Evolutionary conservation across 2,888 invertebrate species (phyloP), one percentile per base, ranked within the genome.

Genomic region (Nomada goodeniana): DNA sequence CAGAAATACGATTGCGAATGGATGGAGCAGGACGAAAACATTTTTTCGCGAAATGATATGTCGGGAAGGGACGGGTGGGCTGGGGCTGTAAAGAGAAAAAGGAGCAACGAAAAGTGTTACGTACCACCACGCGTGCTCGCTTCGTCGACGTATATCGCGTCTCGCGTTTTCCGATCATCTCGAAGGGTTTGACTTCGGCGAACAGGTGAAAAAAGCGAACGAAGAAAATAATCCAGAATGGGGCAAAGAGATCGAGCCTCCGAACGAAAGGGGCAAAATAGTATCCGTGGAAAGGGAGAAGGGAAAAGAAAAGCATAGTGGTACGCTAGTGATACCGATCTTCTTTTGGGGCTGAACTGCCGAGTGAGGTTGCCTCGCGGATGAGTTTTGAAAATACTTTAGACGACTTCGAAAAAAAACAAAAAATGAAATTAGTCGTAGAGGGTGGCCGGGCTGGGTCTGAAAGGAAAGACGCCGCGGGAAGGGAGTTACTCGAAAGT

Each of bases 401-500:
- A 78, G 83, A 67, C 61, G 82, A 76, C 78, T 80, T 76, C n/a
- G n/a, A n/a, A n/a, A 64, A 75, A 52, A 29, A 20, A 10, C 11
- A 11, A 65, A 36, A 29, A 36, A 36, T 36, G 36, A 78, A 83
- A 80, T 84, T 85, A 85, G 70, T 83, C 78, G 76, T 68, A 73
- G 77, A 29, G 60, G 60, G 55, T 59, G 50, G 63, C 68, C 13
- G 36, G 57, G 68, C 11, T 18, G 42, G 61, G 20, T 47, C 29
- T 53, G 26, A 55, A 20, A 55, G 52, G 63, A 68, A 74, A 53
- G 71, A 76, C 68, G 76, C 77, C 68, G 67, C 68, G 81, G 74
- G 71, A 55, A 80, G 63, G 77, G 76, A 65, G 74, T 73, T 83
- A 79, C 81, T 85, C 61, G 80, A 83, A 80, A 75, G 80, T 86